These are phyloP conservation scores for Ginglymostoma cirratum DNA, from an alignment of 2,113 vertebrate species.

Conservation along the genomic window DNA sequence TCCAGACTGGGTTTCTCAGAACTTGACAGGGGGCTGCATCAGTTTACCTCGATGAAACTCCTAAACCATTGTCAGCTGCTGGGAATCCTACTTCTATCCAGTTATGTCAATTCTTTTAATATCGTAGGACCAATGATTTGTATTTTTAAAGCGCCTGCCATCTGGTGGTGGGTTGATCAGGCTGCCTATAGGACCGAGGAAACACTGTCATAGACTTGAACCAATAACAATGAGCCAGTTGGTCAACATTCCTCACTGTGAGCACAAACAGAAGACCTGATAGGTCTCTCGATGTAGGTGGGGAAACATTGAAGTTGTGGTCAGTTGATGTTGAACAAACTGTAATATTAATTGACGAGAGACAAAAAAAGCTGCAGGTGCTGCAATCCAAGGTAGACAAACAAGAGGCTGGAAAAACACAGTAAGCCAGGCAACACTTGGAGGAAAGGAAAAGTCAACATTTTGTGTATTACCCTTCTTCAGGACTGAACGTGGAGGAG, in stretches of 20 bases:
- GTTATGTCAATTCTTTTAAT: neutral
- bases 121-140: neutral
- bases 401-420: too few species aligned
- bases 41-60: neutral
- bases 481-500: too few species aligned
- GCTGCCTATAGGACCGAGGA: neutral
- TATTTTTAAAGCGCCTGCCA: neutral
- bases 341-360: too few species aligned
- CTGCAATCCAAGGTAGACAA: too few species aligned
- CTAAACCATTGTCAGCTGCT: neutral
- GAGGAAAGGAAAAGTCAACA: too few species aligned
- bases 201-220: neutral
- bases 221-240: neutral
- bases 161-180: neutral
- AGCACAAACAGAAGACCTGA: neutral
- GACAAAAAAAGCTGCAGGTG: too few species aligned
- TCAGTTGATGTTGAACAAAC: neutral
- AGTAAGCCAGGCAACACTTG: too few species aligned
- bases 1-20: neutral
- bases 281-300: neutral
- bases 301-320: neutral
- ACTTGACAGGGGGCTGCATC: too few species aligned
- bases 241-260: neutral
- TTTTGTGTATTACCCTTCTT: too few species aligned
- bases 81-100: neutral